Conservation (phyloP, 2,113 vertebrate genomes). For the Microtus montanus region DNA sequence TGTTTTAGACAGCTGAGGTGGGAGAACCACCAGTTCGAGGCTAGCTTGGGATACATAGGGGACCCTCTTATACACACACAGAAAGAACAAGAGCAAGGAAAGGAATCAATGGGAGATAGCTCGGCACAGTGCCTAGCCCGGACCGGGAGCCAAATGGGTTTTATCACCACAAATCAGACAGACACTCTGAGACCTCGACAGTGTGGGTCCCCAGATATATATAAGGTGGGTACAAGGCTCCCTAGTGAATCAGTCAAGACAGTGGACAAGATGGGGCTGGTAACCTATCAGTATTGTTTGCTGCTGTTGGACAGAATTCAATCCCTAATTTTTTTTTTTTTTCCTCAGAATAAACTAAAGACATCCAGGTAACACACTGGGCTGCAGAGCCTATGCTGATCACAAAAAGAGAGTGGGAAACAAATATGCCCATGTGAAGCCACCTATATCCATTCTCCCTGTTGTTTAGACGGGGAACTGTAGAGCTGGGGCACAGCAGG, state of each 20-base stretch:
- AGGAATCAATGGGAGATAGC: background rate
- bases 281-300: background rate
- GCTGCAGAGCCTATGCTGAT: background rate
- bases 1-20: too few species aligned
- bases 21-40: background rate
- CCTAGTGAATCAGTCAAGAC: background rate
- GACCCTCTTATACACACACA: background rate
- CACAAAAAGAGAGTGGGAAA: background rate
- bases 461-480: background rate
- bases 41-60: background rate
- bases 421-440: background rate
- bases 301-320: background rate
- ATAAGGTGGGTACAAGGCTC: background rate
- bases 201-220: background rate
- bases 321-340: background rate
- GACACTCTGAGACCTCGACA: background rate
- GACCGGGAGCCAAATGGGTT: background rate
- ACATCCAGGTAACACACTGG: background rate
- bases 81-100: background rate
- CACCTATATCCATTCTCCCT: background rate
- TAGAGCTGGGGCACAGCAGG: background rate
- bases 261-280: background rate
- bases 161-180: background rate
- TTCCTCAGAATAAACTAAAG: background rate
- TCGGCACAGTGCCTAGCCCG: background rate